Conservation (phyloP, 2,888 invertebrate species). For the Abscondita cerata region DNA sequence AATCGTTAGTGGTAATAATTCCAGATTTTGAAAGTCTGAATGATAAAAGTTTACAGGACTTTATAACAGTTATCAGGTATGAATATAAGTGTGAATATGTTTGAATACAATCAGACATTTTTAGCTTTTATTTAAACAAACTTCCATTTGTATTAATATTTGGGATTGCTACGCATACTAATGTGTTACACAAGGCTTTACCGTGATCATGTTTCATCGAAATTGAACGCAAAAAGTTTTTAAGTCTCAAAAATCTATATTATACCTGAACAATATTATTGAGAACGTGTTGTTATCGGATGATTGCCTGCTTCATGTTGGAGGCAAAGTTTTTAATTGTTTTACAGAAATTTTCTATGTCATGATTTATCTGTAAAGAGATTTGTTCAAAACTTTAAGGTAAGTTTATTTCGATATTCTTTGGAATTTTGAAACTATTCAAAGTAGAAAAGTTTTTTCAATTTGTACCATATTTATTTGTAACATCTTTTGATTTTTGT, state of each 20-base stretch:
- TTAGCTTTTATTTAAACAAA: slow-evolving; percentile 67
- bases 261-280: slow-evolving; percentile 75
- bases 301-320: slow-evolving; percentile 79
- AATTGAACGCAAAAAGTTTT: slow-evolving; percentile 81
- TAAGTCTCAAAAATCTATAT: slow-evolving; percentile 77
- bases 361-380: slow-evolving; percentile 91
- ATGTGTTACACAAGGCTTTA: slow-evolving; percentile 79
- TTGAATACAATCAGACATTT: too few relatives aligned
- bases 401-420: too few relatives aligned
- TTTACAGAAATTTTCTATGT: slow-evolving; percentile 85
- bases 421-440: too few relatives aligned
- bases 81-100: too few relatives aligned
- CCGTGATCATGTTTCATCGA: slow-evolving; percentile 84
- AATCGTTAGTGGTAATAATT: slow-evolving; percentile 75
- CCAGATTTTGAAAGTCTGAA: slow-evolving; percentile 88
- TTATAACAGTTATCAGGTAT: slow-evolving; percentile 82
- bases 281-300: slow-evolving; percentile 71
- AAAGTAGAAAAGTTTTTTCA: too few relatives aligned
- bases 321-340: slow-evolving; percentile 80
- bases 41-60: slow-evolving; percentile 76
- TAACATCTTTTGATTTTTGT: too few relatives aligned
- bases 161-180: slow-evolving; percentile 87
- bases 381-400: slow-evolving; percentile 85
- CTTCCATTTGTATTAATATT: slow-evolving; percentile 81
- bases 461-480: too few relatives aligned